A percentile compares a stretch with the other conserved stretches of the same genome.
phyloP scores from a whole-genome alignment of 2,888 invertebrate genomes.

The Parthenolecanium corni region DNA sequence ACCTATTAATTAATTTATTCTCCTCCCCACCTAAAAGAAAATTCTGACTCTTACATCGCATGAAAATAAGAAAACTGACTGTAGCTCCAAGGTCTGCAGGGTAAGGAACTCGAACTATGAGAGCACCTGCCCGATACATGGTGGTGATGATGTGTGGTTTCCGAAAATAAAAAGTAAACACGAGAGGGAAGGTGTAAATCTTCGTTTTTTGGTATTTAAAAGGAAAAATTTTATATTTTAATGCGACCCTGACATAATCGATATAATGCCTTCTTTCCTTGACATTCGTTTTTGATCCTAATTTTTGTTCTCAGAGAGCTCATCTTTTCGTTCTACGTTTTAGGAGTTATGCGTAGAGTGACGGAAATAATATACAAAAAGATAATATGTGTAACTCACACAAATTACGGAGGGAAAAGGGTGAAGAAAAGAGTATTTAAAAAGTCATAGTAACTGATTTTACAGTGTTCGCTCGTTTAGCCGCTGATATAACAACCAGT shows the following conservation, averaged over 20 bases:
- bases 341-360: too few species aligned
- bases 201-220: background rate
- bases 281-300: background rate
- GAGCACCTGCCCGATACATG: too few species aligned
- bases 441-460: constrained; percentile 21
- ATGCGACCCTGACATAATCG: background rate
- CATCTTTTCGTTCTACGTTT: background rate
- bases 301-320: background rate
- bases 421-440: background rate
- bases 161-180: too few species aligned
- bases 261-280: background rate
- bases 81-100: too few species aligned
- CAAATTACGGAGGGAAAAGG: background rate
- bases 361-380: too few species aligned
- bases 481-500: constrained; percentile 24
- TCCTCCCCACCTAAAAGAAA: too few species aligned
- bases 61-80: too few species aligned
- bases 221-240: background rate
- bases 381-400: too few species aligned
- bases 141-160: too few species aligned
- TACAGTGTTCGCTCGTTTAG: constrained; percentile 23
- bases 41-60: too few species aligned
- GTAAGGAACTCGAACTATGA: too few species aligned
- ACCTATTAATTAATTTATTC: too few species aligned
- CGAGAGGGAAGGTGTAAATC: background rate